Evolutionary conservation across 2,888 invertebrate genomes (phyloP).

Genomic region (Heliconius sara): DNA sequence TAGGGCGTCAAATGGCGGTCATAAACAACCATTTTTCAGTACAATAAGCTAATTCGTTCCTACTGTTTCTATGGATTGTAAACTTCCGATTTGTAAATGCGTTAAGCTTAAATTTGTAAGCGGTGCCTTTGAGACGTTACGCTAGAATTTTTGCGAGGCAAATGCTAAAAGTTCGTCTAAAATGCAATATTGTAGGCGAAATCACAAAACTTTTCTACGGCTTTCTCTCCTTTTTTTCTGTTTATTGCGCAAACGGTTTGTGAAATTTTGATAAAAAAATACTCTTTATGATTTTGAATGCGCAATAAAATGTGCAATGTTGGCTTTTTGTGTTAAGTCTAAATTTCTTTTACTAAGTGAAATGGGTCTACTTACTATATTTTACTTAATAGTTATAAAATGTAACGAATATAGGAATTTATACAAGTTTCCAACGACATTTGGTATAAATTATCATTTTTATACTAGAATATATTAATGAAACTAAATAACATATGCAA

Average conservation of each 20-base stretch:
- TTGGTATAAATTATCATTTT: neutral
- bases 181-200: conserved; percentile 58
- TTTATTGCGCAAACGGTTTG: conserved; percentile 41
- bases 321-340: neutral
- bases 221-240: conserved; percentile 46
- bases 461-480: neutral
- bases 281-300: conserved; percentile 8
- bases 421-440: neutral
- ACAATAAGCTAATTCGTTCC: conserved; percentile 78
- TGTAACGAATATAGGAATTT: neutral
- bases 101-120: conserved; percentile 60
- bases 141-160: conserved; percentile 61
- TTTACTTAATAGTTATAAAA: too few relatives aligned
- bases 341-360: neutral
- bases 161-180: conserved; percentile 60
- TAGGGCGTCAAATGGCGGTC: conserved; percentile 46
- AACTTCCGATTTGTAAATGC: conserved; percentile 76
- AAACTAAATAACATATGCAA: neutral
- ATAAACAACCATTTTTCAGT: conserved; percentile 74
- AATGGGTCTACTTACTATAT: too few relatives aligned
- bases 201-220: conserved; percentile 55
- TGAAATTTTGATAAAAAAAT: conserved; percentile 44
- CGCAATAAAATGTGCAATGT: conserved; percentile 32
- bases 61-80: conserved; percentile 75
- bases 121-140: conserved; percentile 61